A percentile compares a stretch with the other conserved stretches of the same genome.
phyloP scores from a whole-genome alignment of 2,888 invertebrate species.

The Dynastes tityus region DNA sequence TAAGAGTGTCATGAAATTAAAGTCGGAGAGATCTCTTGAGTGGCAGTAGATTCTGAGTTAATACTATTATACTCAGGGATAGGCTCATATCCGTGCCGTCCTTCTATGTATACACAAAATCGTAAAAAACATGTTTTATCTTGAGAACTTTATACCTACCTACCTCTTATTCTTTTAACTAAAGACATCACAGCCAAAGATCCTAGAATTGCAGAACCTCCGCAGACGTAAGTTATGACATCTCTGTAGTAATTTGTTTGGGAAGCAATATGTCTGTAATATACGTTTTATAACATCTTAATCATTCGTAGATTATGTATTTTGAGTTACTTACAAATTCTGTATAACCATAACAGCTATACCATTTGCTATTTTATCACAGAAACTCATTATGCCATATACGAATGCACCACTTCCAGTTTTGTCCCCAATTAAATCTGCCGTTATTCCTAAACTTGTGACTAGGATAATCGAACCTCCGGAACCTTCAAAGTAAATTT shows the following conservation, averaged over 20 bases:
- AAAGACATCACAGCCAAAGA: slow-evolving; percentile 67
- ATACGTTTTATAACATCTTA: slow-evolving; percentile 11
- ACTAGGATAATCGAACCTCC: slow-evolving; percentile 89
- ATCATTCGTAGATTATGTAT: background rate
- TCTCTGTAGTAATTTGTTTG: slow-evolving; percentile 73
- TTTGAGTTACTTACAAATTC: slow-evolving; percentile 75
- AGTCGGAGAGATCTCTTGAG: slow-evolving; percentile 38
- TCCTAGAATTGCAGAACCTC: slow-evolving; percentile 72
- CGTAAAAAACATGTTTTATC: background rate
- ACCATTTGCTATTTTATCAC: slow-evolving; percentile 93
- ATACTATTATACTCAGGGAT: slow-evolving; percentile 50
- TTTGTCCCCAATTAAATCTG: slow-evolving; percentile 88
- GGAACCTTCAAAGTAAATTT: slow-evolving; percentile 73
- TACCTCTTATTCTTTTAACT: slow-evolving; percentile 59
- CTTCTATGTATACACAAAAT: slow-evolving; percentile 28
- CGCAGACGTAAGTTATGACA: slow-evolving; percentile 74
- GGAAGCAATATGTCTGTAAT: slow-evolving; percentile 69
- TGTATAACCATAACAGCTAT: slow-evolving; percentile 88
- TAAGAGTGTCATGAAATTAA: slow-evolving; percentile 41
- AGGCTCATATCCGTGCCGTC: slow-evolving; percentile 19
- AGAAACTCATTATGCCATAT: slow-evolving; percentile 94
- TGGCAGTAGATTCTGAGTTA: slow-evolving; percentile 42
- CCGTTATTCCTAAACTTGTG: slow-evolving; percentile 88
- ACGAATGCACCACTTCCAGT: slow-evolving; percentile 92
- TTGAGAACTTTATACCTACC: slow-evolving; percentile 51